Evolutionary conservation across 2,113 vertebrate genomes (phyloP).

Genomic region (Osmerus mordax): DNA sequence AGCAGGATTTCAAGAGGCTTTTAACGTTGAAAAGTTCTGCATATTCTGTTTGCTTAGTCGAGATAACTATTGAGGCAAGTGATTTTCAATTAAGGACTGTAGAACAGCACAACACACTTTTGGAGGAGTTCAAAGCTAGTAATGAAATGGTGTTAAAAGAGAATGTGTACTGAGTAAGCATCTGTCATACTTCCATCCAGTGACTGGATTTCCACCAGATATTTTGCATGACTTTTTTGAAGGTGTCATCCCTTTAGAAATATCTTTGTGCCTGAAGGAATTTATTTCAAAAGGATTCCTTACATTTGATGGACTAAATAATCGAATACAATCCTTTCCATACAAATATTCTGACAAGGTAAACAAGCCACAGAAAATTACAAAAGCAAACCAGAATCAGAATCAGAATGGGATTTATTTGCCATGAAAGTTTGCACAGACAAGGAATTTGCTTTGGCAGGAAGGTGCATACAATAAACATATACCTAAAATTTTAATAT

Average conservation of each 20-base stretch:
- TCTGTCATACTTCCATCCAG: slow-evolving; percentile 15
- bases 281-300: slow-evolving; percentile 26
- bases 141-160: slow-evolving; percentile 28
- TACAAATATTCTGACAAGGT: slow-evolving; percentile 24
- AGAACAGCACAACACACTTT: too few relatives aligned
- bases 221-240: slow-evolving; percentile 13
- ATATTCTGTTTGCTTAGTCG: too few relatives aligned
- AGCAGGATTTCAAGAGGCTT: slow-evolving; percentile 34
- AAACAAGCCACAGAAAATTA: neutral
- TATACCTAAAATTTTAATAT: too few relatives aligned
- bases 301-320: slow-evolving; percentile 36
- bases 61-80: too few relatives aligned
- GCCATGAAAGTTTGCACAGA: too few relatives aligned
- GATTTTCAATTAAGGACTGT: too few relatives aligned
- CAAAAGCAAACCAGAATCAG: too few relatives aligned
- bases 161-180: slow-evolving; percentile 19
- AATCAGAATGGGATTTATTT: too few relatives aligned
- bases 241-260: slow-evolving; percentile 27
- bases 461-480: too few relatives aligned
- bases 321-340: slow-evolving; percentile 20
- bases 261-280: slow-evolving; percentile 18
- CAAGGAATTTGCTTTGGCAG: too few relatives aligned
- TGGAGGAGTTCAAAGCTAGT: slow-evolving; percentile 12
- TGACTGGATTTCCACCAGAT: slow-evolving; percentile 12
- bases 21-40: slow-evolving; percentile 13